Evolutionary conservation across 2,888 invertebrate species (phyloP).

Genomic region (Bimastos eiseni): DNA sequence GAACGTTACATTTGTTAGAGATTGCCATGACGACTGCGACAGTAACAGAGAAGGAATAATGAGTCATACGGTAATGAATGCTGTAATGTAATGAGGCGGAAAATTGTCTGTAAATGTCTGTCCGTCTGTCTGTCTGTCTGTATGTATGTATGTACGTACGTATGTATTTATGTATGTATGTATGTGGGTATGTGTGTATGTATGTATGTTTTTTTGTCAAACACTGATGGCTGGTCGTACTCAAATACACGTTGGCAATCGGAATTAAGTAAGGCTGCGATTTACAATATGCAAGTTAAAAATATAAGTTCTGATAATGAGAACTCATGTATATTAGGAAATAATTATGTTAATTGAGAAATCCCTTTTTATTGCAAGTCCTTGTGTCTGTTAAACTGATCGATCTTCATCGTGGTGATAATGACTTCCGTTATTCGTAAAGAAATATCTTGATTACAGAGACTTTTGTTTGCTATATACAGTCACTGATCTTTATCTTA

Average conservation of each 20-base stretch:
- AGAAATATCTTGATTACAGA: background rate
- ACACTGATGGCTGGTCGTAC: too few species aligned
- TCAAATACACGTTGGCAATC: too few species aligned
- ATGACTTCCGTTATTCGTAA: background rate
- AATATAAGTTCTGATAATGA: too few species aligned
- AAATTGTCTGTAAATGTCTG: background rate
- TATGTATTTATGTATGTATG: too few species aligned
- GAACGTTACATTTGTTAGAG: conserved; percentile 20
- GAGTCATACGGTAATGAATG: background rate
- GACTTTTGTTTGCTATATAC: background rate
- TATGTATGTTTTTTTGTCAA: too few species aligned
- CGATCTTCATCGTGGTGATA: too few species aligned
- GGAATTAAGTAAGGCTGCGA: too few species aligned
- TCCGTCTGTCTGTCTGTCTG: background rate
- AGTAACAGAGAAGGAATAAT: background rate
- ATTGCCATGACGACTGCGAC: background rate
- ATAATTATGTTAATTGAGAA: too few species aligned
- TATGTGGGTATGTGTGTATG: too few species aligned
- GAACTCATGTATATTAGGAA: too few species aligned
- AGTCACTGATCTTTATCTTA: background rate
- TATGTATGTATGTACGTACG: too few species aligned
- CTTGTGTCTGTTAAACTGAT: background rate
- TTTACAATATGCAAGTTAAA: too few species aligned
- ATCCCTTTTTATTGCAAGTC: background rate
- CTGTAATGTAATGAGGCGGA: background rate